Percentiles rank a stretch among this genome's conserved stretches.
Evolutionary conservation across 2,888 invertebrate genomes (phyloP).

Genomic region (Scrobipalpa costella): DNA sequence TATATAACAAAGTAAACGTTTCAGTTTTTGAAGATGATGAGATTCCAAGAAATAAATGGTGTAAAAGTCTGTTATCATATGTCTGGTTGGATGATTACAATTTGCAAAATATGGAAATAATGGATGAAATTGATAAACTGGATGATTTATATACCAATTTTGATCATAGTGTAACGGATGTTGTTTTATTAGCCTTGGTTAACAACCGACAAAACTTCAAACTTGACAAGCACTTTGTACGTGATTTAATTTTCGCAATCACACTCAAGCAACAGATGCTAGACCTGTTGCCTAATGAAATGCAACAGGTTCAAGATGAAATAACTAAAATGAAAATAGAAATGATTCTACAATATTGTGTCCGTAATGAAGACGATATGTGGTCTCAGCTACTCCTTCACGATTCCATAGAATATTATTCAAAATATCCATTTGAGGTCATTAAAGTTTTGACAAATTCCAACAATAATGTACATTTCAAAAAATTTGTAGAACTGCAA

Average conservation of each 20-base stretch:
- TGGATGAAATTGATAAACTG: background rate
- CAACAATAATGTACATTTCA: background rate
- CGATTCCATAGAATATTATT: conserved; percentile 12
- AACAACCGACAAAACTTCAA: background rate
- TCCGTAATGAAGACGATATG: background rate
- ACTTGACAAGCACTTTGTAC: background rate
- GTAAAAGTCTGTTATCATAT: background rate
- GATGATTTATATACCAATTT: background rate
- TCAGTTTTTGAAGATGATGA: background rate
- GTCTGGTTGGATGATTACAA: background rate
- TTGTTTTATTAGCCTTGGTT: background rate
- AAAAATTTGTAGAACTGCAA: background rate
- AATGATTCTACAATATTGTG: background rate
- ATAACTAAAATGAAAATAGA: background rate
- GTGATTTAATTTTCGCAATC: background rate
- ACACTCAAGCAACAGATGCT: background rate
- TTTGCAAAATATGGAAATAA: background rate
- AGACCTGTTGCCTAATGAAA: background rate
- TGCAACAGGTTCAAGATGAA: background rate
- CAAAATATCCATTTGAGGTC: conserved; percentile 20
- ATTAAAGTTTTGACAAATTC: conserved; percentile 19
- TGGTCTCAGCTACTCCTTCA: no score
- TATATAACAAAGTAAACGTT: background rate
- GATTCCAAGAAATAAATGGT: background rate
- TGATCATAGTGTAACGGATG: background rate